Conservation (phyloP, 2,113 vertebrate species). For the Pithys albifrons region DNA sequence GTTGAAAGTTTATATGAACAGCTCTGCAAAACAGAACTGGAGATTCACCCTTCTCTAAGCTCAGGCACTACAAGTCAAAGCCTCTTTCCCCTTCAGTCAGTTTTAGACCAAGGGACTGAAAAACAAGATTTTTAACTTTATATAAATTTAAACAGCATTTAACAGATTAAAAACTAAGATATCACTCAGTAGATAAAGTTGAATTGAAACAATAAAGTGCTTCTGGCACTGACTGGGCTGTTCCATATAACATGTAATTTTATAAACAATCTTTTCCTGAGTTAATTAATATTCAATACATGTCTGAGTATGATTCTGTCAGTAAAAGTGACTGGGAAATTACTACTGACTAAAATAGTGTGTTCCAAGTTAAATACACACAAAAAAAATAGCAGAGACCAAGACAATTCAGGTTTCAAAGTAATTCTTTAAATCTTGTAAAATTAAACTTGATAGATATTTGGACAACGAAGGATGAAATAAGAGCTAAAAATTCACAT, state of each 20-base stretch:
- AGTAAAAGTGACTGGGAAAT: not conserved
- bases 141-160: not conserved
- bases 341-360: not conserved
- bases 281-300: not conserved
- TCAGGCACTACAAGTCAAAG: not conserved
- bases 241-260: not conserved
- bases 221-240: not conserved
- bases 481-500: not conserved
- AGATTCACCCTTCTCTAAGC: not conserved
- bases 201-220: slow-evolving; percentile 8
- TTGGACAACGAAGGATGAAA: not conserved
- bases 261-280: not conserved
- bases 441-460: not conserved
- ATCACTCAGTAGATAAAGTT: not conserved
- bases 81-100: not conserved
- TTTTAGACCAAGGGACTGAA: not conserved
- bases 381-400: not conserved
- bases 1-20: not conserved
- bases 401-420: not conserved
- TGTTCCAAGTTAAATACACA: not conserved
- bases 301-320: not conserved
- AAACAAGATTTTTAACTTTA: not conserved
- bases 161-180: not conserved
- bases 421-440: not conserved
- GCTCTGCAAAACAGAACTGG: not conserved